Evolutionary conservation across 2,888 invertebrate genomes (phyloP), one percentile per base, ranked within the genome.

Genomic region (Mayetiola destructor): DNA sequence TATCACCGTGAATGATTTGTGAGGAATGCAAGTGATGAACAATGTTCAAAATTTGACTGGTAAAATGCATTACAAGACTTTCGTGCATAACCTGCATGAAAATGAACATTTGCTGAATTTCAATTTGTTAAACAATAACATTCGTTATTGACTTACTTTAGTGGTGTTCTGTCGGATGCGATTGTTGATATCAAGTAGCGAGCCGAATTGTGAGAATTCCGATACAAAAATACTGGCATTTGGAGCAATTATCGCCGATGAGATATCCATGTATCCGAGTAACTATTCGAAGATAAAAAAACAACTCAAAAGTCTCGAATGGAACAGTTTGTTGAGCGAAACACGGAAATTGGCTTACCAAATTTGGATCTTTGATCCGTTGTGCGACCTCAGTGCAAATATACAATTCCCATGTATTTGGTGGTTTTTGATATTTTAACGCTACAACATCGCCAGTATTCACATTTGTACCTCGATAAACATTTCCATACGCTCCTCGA

Each of bases 401-500:
- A 68, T 96, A 95, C 67, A 86, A 90, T 70, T 96, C 95, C 95
- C 95, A 96, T 42, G 83, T 82, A 70, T 91, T 88, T 56, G 88
- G 81, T 1, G 92, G 91, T 68, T 85, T 88, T 72, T 93, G 91
- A 63, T 84, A 83, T 76, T 94, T 88, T n/a, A 88, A 75, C 27
- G 88, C 88, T 56, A 87, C 84, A 18, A 69, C 65, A 29, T 65
- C 66, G 3, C 70, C 69, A 1, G 68, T 68, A 20, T 66, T 65
- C 6, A 64, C 60, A 58, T 73, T 70, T 0, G 67, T 65, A 2
- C 71, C 73, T 52, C 71, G 72, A 59, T 83, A 87, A 21, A 91
- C 88, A 40, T 84, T 84, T n/a, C 89, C 91, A 67, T 86, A 91
- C 56, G 87, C 84, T 56, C 90, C 90, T 72, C 88, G 86, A 2